A percentile compares a stretch with the other conserved stretches of the same genome.
phyloP scores from a whole-genome alignment of 30 jellyfish, hydroid and myxozoan species.

The Clytia hemisphaerica region DNA sequence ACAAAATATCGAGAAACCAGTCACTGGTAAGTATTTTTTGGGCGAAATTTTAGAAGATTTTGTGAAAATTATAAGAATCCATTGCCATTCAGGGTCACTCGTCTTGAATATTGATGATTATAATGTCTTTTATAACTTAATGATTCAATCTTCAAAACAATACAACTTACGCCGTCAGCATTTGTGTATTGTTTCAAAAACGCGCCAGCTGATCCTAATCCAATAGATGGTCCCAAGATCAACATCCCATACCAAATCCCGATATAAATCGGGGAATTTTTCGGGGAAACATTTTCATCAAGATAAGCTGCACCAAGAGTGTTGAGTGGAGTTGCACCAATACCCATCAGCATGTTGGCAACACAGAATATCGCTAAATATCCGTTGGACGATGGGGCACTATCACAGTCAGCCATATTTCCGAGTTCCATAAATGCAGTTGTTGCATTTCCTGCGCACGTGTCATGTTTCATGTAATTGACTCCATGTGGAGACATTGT shows the following conservation, averaged over 20 bases:
- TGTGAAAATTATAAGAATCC: too few relatives aligned
- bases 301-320: constrained; percentile 65
- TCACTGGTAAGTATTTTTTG: too few relatives aligned
- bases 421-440: too few relatives aligned
- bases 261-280: constrained; percentile 50
- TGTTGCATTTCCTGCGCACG: constrained; percentile 13
- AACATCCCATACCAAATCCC: constrained; percentile 48
- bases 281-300: constrained; percentile 63
- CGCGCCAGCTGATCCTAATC: constrained; percentile 38
- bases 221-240: constrained; percentile 43
- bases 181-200: constrained; percentile 39
- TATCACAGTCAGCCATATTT: neutral
- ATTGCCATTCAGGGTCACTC: too few relatives aligned
- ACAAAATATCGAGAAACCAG: too few relatives aligned
- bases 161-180: constrained; percentile 25
- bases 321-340: constrained; percentile 68
- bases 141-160: neutral
- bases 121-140: too few relatives aligned
- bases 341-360: constrained; percentile 57
- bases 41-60: too few relatives aligned
- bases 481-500: too few relatives aligned
- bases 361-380: constrained; percentile 37
- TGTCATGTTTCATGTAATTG: too few relatives aligned
- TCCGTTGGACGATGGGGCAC: neutral
- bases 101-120: too few relatives aligned